A percentile compares a stretch with the other conserved stretches of the same genome.
Conservation (phyloP, 2,113 vertebrate species). For the Lasiurus cinereus region DNA sequence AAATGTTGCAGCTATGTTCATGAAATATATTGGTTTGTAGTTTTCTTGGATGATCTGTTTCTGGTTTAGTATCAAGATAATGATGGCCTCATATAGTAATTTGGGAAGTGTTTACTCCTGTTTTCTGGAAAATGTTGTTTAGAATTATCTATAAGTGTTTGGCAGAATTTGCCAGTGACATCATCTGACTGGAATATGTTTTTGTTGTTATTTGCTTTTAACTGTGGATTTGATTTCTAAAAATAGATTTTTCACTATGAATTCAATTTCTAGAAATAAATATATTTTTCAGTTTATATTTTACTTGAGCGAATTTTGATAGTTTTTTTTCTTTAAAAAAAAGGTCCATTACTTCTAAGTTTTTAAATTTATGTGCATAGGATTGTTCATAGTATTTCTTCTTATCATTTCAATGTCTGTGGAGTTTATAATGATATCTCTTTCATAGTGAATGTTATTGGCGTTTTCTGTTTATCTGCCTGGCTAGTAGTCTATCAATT, state of each 20-base stretch:
- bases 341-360: not conserved
- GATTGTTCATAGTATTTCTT: not conserved
- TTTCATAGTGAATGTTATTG: not conserved
- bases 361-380: not conserved
- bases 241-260: slow-evolving; percentile 22
- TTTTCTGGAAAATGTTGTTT: slow-evolving; percentile 61
- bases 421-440: not conserved
- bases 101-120: not conserved
- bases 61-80: slow-evolving; percentile 23
- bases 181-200: slow-evolving; percentile 19
- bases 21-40: not conserved
- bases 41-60: slow-evolving; percentile 23
- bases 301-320: not conserved
- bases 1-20: not conserved
- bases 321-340: slow-evolving; percentile 21
- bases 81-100: slow-evolving; percentile 12
- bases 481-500: not conserved
- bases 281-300: not conserved
- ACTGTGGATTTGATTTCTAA: slow-evolving; percentile 53
- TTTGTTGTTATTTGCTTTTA: slow-evolving; percentile 36
- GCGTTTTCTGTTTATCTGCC: not conserved
- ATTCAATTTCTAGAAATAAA: slow-evolving; percentile 58
- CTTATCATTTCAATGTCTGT: not conserved
- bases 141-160: slow-evolving; percentile 56
- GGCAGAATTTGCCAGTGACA: slow-evolving; percentile 49